phyloP scores from a whole-genome alignment of 1,140 invertebrate genomes.

The Metaphire vulgaris region DNA sequence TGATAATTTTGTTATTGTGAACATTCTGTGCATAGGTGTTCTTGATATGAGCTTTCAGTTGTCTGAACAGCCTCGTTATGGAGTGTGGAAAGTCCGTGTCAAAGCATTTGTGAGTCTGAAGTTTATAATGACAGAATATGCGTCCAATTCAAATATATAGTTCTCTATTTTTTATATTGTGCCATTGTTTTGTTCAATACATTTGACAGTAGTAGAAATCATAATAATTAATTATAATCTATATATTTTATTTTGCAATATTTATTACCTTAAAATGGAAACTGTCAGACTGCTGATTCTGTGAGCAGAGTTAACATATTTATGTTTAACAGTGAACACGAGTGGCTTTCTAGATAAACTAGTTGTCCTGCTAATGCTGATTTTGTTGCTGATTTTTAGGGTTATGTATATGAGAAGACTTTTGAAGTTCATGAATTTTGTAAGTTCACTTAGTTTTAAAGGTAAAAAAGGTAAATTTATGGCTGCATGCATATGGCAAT shows the following conservation, averaged over 20 bases:
- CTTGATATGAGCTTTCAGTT: constrained; percentile 82
- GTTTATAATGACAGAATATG: background rate
- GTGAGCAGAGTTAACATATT: too few species aligned
- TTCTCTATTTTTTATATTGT: too few species aligned
- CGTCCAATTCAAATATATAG: background rate
- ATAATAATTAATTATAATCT: too few species aligned
- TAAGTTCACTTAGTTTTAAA: constrained; percentile 57
- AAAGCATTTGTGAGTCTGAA: constrained; percentile 59
- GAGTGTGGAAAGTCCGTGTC: constrained; percentile 82
- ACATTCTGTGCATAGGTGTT: constrained; percentile 63
- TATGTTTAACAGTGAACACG: too few species aligned
- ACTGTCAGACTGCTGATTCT: too few species aligned
- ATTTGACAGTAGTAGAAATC: too few species aligned
- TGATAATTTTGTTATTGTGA: too few species aligned
- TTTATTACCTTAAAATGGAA: too few species aligned
- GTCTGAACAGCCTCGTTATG: constrained; percentile 83
- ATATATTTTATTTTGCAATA: too few species aligned
- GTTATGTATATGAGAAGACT: constrained; percentile 69
- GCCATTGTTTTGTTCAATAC: too few species aligned
- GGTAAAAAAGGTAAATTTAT: background rate
- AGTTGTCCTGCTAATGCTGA: too few species aligned
- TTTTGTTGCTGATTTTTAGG: constrained; percentile 57
- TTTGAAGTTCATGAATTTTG: constrained; percentile 92
- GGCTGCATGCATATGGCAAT: background rate
- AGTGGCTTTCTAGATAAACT: too few species aligned